phyloP scores from a whole-genome alignment of 2,888 invertebrate species.

The Chirona hameri region DNA sequence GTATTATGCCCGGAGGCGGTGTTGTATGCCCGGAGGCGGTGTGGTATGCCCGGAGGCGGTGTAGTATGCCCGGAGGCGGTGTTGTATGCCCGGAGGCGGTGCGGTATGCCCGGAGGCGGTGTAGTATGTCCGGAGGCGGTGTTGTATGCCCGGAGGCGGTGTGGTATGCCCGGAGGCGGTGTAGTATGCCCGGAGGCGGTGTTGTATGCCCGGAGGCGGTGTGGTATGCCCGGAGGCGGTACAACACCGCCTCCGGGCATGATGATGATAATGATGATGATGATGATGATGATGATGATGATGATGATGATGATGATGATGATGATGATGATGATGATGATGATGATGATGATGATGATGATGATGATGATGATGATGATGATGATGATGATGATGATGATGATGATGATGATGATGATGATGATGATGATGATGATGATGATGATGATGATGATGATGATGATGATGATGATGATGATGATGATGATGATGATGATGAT shows the following conservation, averaged over 20 bases:
- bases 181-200: too few relatives aligned
- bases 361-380: slow-evolving; percentile 22
- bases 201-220: too few relatives aligned
- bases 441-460: slow-evolving; percentile 22
- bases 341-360: slow-evolving; percentile 22
- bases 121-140: too few relatives aligned
- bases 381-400: slow-evolving; percentile 22
- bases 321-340: slow-evolving; percentile 22
- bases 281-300: slow-evolving; percentile 2
- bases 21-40: too few relatives aligned
- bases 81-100: too few relatives aligned
- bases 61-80: too few relatives aligned
- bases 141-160: too few relatives aligned
- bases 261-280: slow-evolving; percentile 1
- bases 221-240: too few relatives aligned
- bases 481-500: slow-evolving; percentile 22
- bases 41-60: too few relatives aligned
- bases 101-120: too few relatives aligned
- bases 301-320: slow-evolving; percentile 22
- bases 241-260: background rate
- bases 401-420: slow-evolving; percentile 22
- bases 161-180: too few relatives aligned
- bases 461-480: slow-evolving; percentile 22
- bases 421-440: slow-evolving; percentile 22
- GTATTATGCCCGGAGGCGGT: too few relatives aligned